These are phyloP conservation scores for Todus mexicanus DNA, from an alignment of 2,797 vertebrate genomes.

Conservation along the genomic window DNA sequence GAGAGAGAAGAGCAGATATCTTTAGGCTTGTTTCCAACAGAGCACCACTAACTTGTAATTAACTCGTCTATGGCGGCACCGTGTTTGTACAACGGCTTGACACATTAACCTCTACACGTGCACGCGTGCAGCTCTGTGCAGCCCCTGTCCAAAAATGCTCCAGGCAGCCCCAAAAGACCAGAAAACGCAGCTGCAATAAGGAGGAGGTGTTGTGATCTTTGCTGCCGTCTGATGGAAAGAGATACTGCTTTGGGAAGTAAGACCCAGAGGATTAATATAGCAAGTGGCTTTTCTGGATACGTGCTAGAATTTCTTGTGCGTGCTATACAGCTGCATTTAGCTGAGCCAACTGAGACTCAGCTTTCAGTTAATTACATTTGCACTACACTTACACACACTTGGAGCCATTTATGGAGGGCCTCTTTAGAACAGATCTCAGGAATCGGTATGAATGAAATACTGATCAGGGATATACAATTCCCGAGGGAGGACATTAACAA, in stretches of 20 bases:
- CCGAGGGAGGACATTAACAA: neutral
- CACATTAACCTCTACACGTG: neutral
- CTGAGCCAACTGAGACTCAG: neutral
- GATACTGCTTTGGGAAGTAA: neutral
- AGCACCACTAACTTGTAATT: neutral
- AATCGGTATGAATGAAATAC: neutral
- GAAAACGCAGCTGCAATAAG: neutral
- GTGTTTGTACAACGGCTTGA: neutral
- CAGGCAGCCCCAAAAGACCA: neutral
- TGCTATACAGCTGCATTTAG: neutral
- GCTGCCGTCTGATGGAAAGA: neutral
- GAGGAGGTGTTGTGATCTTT: neutral
- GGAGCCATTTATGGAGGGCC: neutral
- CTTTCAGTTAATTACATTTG: neutral
- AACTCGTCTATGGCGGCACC: accelerated
- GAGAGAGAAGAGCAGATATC: neutral
- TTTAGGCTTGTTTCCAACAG: neutral
- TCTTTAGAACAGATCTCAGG: neutral
- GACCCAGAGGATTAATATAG: neutral
- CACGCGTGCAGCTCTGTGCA: neutral
- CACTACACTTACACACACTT: neutral
- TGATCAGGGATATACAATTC: neutral
- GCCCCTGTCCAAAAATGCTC: neutral
- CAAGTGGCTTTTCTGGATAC: neutral
- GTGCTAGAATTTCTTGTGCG: neutral